Evolutionary conservation across 2,797 vertebrate genomes (phyloP).

Genomic region (Semaprochilodus insignis): DNA sequence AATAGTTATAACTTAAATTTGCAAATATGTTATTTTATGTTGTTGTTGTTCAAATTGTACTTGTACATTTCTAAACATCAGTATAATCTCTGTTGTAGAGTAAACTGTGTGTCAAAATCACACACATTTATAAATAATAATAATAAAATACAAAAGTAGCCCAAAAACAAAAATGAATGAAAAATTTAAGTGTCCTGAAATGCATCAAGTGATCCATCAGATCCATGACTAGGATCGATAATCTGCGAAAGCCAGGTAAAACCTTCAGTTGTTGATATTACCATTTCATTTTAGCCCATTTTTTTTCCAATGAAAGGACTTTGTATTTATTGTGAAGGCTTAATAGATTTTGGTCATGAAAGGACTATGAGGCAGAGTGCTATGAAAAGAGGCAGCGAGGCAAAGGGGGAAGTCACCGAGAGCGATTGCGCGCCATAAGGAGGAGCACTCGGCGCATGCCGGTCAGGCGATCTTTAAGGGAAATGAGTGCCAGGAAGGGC

Average conservation of each 20-base stretch:
- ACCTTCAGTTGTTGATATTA: background rate
- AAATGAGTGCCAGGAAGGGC: constrained; percentile 88
- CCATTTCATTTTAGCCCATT: background rate
- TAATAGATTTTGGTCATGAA: background rate
- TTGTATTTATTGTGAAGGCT: constrained; percentile 1
- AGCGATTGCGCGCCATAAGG: constrained; percentile 88
- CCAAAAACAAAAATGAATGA: background rate
- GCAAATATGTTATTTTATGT: background rate
- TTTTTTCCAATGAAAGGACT: background rate
- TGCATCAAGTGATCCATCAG: background rate
- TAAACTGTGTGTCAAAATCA: constrained; percentile 33
- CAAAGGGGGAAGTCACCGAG: constrained; percentile 72
- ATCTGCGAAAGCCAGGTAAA: background rate
- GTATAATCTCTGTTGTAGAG: background rate
- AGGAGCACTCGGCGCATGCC: constrained; percentile 87
- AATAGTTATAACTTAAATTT: background rate
- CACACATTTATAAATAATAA: constrained; percentile 22
- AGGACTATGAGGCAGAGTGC: background rate
- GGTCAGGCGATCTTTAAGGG: constrained; percentile 88
- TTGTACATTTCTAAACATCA: constrained; percentile 4
- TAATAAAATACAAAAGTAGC: constrained; percentile 4
- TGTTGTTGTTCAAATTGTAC: background rate
- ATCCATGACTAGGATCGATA: background rate
- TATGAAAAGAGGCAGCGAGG: background rate
- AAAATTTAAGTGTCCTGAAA: background rate